Conservation (phyloP, 2,888 invertebrate species). For the Rhagophthalmus giganteus region DNA sequence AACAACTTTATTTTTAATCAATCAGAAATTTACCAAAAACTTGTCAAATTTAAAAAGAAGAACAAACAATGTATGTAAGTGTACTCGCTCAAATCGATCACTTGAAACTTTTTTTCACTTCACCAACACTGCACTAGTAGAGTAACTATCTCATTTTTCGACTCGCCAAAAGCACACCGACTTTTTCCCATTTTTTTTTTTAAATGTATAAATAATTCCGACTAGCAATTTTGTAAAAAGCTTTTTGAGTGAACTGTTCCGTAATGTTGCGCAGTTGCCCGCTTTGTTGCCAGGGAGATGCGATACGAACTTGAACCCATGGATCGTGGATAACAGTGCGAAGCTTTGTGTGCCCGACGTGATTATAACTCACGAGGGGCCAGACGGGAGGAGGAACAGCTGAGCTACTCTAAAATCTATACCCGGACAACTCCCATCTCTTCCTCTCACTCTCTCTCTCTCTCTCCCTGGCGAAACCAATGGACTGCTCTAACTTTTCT, state of each 20-base stretch:
- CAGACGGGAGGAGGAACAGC: conserved; percentile 36
- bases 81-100: no score
- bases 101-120: background rate
- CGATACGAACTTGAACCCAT: conserved; percentile 24
- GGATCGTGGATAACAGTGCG: conserved; percentile 27
- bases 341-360: conserved; percentile 31
- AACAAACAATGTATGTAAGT: no score
- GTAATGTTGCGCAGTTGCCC: conserved; percentile 30
- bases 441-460: conserved; percentile 7
- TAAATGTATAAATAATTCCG: conserved; percentile 20
- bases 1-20: no score
- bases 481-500: conserved; percentile 9
- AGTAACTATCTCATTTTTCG: no score
- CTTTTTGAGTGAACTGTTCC: conserved; percentile 33
- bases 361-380: conserved; percentile 25
- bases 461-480: conserved; percentile 2
- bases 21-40: no score
- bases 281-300: conserved; percentile 37
- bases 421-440: conserved; percentile 31
- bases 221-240: conserved; percentile 34
- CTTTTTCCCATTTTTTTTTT: conserved; percentile 6
- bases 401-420: conserved; percentile 45
- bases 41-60: no score
- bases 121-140: background rate
- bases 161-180: background rate